Conservation (phyloP, 2,113 vertebrate species). For the Thoracochromis brauschi region DNA sequence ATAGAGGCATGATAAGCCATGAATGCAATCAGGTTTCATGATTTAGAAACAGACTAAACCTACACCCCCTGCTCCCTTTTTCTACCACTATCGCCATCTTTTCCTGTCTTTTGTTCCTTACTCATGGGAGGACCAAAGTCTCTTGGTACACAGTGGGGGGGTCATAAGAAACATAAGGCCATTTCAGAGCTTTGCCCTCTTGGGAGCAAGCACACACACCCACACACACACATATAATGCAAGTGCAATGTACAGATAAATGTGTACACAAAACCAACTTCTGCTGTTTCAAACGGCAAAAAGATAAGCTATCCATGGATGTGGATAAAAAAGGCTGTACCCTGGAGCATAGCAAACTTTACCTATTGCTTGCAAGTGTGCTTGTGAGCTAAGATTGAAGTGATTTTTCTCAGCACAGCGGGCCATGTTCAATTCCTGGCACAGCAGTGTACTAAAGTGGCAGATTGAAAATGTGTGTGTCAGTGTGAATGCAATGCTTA, state of each 20-base stretch:
- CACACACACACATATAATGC: not conserved
- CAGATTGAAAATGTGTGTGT: not conserved
- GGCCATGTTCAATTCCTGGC: slow-evolving; percentile 6
- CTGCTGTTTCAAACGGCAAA: not conserved
- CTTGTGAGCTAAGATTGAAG: not conserved
- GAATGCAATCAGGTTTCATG: not conserved
- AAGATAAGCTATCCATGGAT: not conserved
- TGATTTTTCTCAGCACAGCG: slow-evolving; percentile 31
- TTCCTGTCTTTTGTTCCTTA: not conserved
- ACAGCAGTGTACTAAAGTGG: slow-evolving; percentile 12
- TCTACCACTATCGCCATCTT: not conserved
- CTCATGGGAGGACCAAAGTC: not conserved
- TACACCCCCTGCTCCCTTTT: not conserved
- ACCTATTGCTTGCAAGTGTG: not conserved
- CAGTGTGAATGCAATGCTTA: not conserved
- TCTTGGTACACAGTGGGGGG: slow-evolving; percentile 10
- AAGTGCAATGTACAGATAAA: not conserved
- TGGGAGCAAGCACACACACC: not conserved
- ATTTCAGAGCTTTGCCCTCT: slow-evolving; percentile 12
- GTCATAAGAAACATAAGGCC: not conserved
- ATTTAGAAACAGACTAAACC: not conserved
- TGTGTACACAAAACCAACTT: slow-evolving; percentile 6
- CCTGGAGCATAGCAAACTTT: slow-evolving; percentile 27
- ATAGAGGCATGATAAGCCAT: not conserved
- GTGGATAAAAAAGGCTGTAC: slow-evolving; percentile 21